Percentiles rank a stretch among this genome's conserved stretches.
Conservation (phyloP, 1,140 invertebrate species). For the Panagrolaimus sp. region DNA sequence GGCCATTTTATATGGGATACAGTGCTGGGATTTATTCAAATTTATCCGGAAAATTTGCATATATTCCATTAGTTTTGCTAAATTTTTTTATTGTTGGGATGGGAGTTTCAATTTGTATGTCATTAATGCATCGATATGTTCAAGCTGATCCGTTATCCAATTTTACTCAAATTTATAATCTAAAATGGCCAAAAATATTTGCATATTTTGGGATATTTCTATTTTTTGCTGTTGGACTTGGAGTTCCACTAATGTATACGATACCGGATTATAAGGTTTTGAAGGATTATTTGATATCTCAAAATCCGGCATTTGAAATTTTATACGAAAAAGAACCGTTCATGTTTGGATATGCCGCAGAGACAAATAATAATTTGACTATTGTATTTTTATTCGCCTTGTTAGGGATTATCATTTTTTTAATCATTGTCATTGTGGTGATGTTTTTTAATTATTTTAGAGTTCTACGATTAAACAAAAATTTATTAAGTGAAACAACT, state of each 20-base stretch:
- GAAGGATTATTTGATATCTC: neutral
- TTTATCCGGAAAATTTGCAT: neutral
- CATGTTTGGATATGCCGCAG: neutral
- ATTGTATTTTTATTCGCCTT: neutral
- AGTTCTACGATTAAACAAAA: neutral
- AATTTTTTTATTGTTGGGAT: neutral
- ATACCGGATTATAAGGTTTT: neutral
- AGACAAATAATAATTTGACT: neutral
- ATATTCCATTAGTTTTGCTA: neutral
- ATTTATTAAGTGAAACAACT: neutral
- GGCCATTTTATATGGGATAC: slow-evolving; percentile 19
- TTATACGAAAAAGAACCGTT: neutral
- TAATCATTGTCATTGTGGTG: neutral
- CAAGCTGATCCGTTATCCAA: neutral
- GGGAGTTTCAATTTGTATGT: neutral
- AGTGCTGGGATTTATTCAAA: slow-evolving; percentile 9
- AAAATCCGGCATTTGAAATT: neutral
- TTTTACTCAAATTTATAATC: neutral
- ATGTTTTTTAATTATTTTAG: neutral
- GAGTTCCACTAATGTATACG: neutral
- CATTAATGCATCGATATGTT: neutral
- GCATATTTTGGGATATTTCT: neutral
- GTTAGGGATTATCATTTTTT: neutral
- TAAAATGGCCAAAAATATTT: neutral
- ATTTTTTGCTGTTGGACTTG: neutral